These are phyloP conservation scores for Automeris io DNA, from an alignment of 2,888 invertebrate genomes.

Conservation along the genomic window DNA sequence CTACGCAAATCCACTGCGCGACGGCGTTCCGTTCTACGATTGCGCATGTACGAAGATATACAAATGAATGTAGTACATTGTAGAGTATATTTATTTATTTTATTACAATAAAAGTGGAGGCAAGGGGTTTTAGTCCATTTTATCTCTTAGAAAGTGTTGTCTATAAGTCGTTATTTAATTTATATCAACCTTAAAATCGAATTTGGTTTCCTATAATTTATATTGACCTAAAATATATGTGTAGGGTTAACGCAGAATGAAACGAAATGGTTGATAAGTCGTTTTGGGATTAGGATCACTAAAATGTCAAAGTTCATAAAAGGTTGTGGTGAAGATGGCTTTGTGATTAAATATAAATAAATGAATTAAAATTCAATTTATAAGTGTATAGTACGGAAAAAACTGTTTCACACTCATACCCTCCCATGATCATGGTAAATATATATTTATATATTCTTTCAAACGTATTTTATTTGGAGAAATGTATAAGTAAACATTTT, in stretches of 20 bases:
- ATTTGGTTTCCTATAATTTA: background rate
- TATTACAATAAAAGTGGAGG: slow-evolving; percentile 4
- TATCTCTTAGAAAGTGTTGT: background rate
- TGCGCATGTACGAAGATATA: slow-evolving; percentile 21
- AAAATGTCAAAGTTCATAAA: slow-evolving; percentile 73
- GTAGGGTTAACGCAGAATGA: slow-evolving; percentile 18
- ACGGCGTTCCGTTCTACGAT: slow-evolving; percentile 60
- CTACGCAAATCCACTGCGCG: slow-evolving; percentile 43
- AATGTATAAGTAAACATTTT: no score
- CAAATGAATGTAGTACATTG: slow-evolving; percentile 14
- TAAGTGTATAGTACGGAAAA: slow-evolving; percentile 5
- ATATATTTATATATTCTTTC: background rate
- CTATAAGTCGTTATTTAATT: background rate
- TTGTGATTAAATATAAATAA: slow-evolving; percentile 5
- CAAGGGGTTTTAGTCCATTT: background rate
- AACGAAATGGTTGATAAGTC: slow-evolving; percentile 48
- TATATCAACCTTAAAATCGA: background rate
- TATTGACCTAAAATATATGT: no score
- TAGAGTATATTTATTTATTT: slow-evolving; percentile 34
- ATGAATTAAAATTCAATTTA: slow-evolving; percentile 3
- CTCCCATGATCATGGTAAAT: slow-evolving; percentile 5
- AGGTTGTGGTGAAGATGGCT: slow-evolving; percentile 7
- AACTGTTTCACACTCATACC: background rate
- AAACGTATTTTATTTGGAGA: background rate
- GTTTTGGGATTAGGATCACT: slow-evolving; percentile 40